Conservation (phyloP, 2,888 invertebrate species). For the Anoncus sp. region DNA sequence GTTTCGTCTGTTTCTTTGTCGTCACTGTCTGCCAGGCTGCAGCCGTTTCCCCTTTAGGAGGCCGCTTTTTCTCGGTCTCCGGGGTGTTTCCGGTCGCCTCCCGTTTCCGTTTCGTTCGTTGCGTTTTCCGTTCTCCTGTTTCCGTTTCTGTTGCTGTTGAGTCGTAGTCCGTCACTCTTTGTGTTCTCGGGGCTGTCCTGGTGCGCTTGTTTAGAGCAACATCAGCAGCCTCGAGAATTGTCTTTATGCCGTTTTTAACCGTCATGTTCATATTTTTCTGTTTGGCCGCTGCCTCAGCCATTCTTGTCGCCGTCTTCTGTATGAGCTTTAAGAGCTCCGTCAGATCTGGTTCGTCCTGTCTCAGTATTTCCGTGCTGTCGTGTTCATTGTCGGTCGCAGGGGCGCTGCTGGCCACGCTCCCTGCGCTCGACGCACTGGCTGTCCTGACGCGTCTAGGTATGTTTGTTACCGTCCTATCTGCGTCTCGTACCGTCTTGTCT, state of each 20-base stretch:
- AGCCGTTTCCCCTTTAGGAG: no score
- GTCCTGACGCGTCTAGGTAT: slow-evolving; percentile 9
- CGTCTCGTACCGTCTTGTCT: no score
- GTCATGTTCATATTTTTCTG: slow-evolving; percentile 40
- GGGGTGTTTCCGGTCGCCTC: no score
- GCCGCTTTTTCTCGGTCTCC: no score
- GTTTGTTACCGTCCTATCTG: no score
- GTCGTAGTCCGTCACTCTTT: background rate
- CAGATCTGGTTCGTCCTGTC: background rate
- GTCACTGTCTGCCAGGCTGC: no score
- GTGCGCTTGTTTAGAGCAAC: slow-evolving; percentile 8
- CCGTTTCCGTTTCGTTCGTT: no score
- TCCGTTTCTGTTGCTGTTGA: slow-evolving; percentile 2
- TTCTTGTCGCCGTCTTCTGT: slow-evolving; percentile 8
- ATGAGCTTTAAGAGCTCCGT: background rate
- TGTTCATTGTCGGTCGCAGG: background rate
- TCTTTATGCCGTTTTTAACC: slow-evolving; percentile 22
- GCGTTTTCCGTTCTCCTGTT: no score
- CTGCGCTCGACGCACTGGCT: slow-evolving; percentile 37
- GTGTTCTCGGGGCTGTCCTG: background rate
- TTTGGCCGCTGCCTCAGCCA: slow-evolving; percentile 15
- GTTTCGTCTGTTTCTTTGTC: no score
- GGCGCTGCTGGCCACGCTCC: slow-evolving; percentile 32
- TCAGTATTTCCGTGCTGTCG: no score
- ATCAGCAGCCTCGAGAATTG: slow-evolving; percentile 40